phyloP scores from a whole-genome alignment of 1,140 invertebrate species.

The Pseudobourletiella spinata region DNA sequence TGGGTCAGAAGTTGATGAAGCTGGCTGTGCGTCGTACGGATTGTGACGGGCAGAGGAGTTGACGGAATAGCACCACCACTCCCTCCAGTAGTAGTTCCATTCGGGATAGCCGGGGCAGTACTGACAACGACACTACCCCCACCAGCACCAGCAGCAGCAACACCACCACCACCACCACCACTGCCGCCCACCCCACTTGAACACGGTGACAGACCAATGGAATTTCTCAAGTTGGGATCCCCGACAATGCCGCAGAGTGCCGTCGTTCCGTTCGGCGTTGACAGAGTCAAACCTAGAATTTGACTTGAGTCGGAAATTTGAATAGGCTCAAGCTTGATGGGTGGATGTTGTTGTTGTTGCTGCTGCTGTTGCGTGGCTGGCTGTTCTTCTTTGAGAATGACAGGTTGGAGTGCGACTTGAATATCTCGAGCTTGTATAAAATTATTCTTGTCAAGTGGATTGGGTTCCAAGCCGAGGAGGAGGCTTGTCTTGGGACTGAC shows the following conservation, averaged over 20 bases:
- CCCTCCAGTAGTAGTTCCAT: not conserved
- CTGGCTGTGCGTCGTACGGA: slow-evolving; percentile 23
- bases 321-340: not conserved
- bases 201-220: not conserved
- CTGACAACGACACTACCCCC: too few species aligned
- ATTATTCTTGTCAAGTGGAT: not conserved
- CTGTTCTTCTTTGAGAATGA: not conserved
- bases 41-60: slow-evolving; percentile 8
- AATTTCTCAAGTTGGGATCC: not conserved
- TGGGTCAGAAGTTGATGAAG: slow-evolving; percentile 33
- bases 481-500: not conserved
- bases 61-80: not conserved
- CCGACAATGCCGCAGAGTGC: not conserved
- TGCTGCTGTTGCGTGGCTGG: too few species aligned
- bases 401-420: slow-evolving; percentile 3
- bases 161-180: too few species aligned
- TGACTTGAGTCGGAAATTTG: not conserved
- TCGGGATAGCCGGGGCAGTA: not conserved
- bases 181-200: not conserved
- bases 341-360: too few species aligned
- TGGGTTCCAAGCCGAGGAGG: not conserved
- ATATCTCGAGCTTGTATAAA: not conserved
- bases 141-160: too few species aligned
- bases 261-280: not conserved
- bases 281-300: slow-evolving; percentile 3